A percentile compares a stretch with the other conserved stretches of the same genome.
Conservation (phyloP, 2,888 invertebrate genomes). For the Hoplodrina blanda region DNA sequence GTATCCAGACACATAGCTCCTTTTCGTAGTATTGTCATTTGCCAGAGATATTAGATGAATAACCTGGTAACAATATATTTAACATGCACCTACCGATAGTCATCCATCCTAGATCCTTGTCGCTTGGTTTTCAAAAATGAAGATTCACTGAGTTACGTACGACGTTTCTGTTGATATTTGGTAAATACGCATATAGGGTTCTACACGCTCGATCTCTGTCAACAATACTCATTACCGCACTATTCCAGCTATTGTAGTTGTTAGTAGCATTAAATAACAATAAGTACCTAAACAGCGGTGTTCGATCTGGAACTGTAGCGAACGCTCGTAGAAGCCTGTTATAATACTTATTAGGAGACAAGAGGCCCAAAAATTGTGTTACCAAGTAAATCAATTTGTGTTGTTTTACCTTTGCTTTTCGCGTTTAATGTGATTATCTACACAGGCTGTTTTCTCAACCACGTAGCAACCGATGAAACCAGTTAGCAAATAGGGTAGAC, state of each 20-base stretch:
- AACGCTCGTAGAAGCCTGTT: conserved; percentile 13
- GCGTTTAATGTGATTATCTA: conserved; percentile 19
- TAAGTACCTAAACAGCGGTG: background rate
- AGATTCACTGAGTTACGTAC: background rate
- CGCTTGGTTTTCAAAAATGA: background rate
- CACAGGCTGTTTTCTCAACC: conserved; percentile 2
- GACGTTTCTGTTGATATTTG: background rate
- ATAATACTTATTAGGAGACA: conserved; percentile 30
- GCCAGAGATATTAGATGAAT: conserved; percentile 2
- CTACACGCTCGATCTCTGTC: conserved; percentile 30
- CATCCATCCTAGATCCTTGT: background rate
- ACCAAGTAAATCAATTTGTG: background rate
- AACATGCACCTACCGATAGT: conserved; percentile 33
- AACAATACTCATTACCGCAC: conserved; percentile 44
- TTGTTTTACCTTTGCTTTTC: conserved; percentile 40
- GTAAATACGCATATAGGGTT: background rate
- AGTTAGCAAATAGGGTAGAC: background rate
- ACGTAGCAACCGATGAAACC: conserved; percentile 10
- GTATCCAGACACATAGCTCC: background rate
- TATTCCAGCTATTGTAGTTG: conserved; percentile 15
- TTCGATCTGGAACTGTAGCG: conserved; percentile 5
- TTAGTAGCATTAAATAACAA: background rate
- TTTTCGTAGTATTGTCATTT: conserved; percentile 5
- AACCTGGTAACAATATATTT: conserved; percentile 15
- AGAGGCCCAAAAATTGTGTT: conserved; percentile 4